Evolutionary conservation across 2,888 invertebrate species (phyloP).

Genomic region (Drosophila quinaria): DNA sequence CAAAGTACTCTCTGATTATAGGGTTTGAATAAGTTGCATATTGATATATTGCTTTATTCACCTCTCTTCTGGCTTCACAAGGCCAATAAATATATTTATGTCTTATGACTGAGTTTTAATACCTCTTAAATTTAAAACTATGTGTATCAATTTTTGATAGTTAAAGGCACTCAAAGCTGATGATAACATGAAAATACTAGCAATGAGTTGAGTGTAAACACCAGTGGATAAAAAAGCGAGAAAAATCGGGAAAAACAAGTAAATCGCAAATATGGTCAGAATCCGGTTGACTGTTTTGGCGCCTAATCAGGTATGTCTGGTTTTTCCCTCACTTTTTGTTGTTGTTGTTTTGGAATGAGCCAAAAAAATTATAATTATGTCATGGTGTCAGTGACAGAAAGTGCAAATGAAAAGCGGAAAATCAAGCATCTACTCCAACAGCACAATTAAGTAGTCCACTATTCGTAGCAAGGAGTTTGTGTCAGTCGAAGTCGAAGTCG

Average conservation of each 20-base stretch:
- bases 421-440: constrained; percentile 48
- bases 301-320: constrained; percentile 67
- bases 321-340: constrained; percentile 39
- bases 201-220: background rate
- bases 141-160: background rate
- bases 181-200: background rate
- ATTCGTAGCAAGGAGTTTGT: constrained; percentile 16
- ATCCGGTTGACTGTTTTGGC: constrained; percentile 59
- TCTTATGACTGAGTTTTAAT: background rate
- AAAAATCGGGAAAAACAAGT: constrained; percentile 49
- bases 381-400: constrained; percentile 81
- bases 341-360: constrained; percentile 12
- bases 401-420: constrained; percentile 79
- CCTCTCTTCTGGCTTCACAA: background rate
- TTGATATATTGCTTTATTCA: background rate
- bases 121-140: background rate
- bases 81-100: background rate
- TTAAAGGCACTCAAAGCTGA: constrained; percentile 3
- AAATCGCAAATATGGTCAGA: constrained; percentile 49
- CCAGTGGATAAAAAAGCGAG: constrained; percentile 8
- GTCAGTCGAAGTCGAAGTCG: constrained; percentile 16
- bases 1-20: constrained; percentile 1
- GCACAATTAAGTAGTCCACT: constrained; percentile 53
- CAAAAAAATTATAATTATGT: constrained; percentile 75
- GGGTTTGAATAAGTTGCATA: background rate